Conservation (phyloP, 2,797 vertebrate genomes). For the Oreochromis grahami region DNA sequence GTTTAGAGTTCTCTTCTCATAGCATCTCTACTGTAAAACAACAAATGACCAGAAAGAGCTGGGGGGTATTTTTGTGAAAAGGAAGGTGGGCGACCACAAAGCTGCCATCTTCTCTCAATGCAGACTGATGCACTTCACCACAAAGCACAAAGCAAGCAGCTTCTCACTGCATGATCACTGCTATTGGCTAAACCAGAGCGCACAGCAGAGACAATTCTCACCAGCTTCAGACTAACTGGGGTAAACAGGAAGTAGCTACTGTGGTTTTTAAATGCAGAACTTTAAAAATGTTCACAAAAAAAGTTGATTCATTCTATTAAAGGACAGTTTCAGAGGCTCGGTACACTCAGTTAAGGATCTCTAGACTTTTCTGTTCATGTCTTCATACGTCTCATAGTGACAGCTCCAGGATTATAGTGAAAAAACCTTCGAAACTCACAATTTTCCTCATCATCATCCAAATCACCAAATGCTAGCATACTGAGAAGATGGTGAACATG, state of each 20-base stretch:
- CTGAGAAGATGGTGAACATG: fast-evolving
- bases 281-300: background rate
- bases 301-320: fast-evolving
- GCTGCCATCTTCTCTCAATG: background rate
- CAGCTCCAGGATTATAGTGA: background rate
- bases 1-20: fast-evolving
- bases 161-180: fast-evolving
- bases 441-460: background rate
- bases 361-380: background rate
- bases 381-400: background rate
- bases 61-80: background rate
- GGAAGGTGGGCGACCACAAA: background rate
- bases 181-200: background rate
- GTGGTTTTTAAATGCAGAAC: background rate
- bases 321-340: fast-evolving
- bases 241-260: background rate
- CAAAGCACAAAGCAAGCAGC: background rate
- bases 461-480: fast-evolving
- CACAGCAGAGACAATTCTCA: background rate
- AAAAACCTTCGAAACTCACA: fast-evolving
- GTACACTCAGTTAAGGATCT: background rate
- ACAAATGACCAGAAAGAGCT: background rate
- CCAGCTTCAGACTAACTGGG: background rate
- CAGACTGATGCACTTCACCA: background rate
- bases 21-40: fast-evolving